Conservation (phyloP, 2,797 vertebrate genomes). For the Pangasius sanitwongsei region DNA sequence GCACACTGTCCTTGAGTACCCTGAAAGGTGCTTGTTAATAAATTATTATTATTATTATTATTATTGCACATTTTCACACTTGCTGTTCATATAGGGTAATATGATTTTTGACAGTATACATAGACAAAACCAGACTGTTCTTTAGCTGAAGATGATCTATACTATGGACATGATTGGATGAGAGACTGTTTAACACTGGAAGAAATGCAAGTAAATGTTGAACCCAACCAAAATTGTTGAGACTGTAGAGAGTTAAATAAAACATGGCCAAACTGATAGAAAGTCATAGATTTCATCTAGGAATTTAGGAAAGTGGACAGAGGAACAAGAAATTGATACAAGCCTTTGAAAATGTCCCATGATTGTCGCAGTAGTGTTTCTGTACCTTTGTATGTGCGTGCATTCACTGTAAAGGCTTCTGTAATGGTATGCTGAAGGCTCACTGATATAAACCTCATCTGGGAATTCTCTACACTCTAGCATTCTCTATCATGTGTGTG, state of each 20-base stretch:
- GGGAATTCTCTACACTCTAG: neutral
- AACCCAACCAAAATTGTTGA: neutral
- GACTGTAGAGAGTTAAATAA: neutral
- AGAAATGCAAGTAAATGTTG: neutral
- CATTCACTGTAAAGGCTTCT: conserved; percentile 18
- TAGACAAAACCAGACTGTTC: neutral
- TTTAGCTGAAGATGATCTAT: neutral
- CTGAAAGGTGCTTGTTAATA: neutral
- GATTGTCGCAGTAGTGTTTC: neutral
- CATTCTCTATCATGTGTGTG: neutral
- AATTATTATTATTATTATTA: neutral
- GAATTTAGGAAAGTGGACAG: neutral
- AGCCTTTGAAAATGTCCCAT: neutral
- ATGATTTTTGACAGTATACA: neutral
- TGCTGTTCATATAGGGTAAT: neutral
- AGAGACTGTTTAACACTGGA: neutral
- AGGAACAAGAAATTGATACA: conserved; percentile 5
- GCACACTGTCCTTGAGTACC: neutral
- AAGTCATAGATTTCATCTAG: neutral
- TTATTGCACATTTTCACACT: neutral
- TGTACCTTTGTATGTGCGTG: conserved; percentile 1
- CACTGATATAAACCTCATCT: neutral
- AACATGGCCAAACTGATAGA: neutral
- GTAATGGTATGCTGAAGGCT: neutral
- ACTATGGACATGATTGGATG: neutral